Evolutionary conservation across 2,113 vertebrate species (phyloP).

Genomic region (Carollia perspicillata): DNA sequence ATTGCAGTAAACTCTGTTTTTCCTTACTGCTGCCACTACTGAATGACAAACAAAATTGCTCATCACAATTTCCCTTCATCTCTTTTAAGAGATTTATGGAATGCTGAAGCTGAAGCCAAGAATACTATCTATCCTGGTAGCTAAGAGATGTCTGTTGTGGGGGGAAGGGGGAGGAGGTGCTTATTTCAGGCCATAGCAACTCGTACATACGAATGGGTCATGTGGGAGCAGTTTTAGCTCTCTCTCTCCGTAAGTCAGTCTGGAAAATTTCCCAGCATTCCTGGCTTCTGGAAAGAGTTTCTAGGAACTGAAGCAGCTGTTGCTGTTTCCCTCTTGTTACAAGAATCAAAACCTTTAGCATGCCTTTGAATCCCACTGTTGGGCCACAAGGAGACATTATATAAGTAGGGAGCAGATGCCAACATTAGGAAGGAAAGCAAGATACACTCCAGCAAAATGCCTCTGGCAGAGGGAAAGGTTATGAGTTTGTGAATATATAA

Average conservation of each 20-base stretch:
- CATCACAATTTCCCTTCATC: background rate
- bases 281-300: constrained; percentile 29
- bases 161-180: background rate
- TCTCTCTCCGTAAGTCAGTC: background rate
- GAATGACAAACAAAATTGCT: background rate
- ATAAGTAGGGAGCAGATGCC: background rate
- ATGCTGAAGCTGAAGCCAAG: constrained; percentile 13
- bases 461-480: background rate
- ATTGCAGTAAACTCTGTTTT: background rate
- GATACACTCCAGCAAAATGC: background rate
- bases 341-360: background rate
- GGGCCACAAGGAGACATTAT: background rate
- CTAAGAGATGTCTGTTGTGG: background rate
- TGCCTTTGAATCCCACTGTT: background rate
- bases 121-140: background rate
- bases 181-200: background rate
- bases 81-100: background rate
- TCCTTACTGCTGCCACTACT: background rate
- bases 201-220: background rate
- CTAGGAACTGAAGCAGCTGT: constrained; percentile 21
- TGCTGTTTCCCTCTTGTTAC: background rate
- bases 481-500: background rate
- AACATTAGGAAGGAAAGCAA: background rate
- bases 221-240: background rate
- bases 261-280: background rate